These are phyloP conservation scores for Papilio polytes DNA, from an alignment of 1,140 invertebrate genomes.

Conservation along the genomic window DNA sequence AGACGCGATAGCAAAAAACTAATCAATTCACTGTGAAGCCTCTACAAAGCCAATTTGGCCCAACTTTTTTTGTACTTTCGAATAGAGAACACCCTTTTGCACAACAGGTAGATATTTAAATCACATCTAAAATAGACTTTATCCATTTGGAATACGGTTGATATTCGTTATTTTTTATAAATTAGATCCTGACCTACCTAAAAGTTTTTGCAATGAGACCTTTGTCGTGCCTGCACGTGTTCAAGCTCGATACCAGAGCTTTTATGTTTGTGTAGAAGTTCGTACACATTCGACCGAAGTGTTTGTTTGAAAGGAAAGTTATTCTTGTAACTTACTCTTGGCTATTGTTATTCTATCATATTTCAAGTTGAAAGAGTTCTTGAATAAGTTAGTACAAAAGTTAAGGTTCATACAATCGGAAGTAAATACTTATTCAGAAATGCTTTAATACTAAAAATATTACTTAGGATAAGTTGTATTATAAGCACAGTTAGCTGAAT, in stretches of 20 bases:
- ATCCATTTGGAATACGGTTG: slow-evolving; percentile 21
- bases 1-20: slow-evolving; percentile 25
- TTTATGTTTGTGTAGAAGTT: slow-evolving; percentile 40
- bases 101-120: slow-evolving; percentile 52
- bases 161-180: background rate
- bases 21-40: slow-evolving; percentile 36
- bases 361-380: background rate
- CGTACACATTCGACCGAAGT: slow-evolving; percentile 19
- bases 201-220: slow-evolving; percentile 36
- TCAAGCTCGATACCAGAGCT: slow-evolving; percentile 8
- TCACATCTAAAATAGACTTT: slow-evolving; percentile 27
- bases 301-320: slow-evolving; percentile 27
- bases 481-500: too few species aligned
- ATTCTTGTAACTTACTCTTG: slow-evolving; percentile 46
- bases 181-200: slow-evolving; percentile 35
- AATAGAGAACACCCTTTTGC: slow-evolving; percentile 51
- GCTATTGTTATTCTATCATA: slow-evolving; percentile 34
- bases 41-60: slow-evolving; percentile 35
- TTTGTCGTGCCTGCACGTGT: slow-evolving; percentile 35
- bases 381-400: background rate
- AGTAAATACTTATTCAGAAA: background rate
- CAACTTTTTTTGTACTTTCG: slow-evolving; percentile 38
- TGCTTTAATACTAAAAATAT: too few species aligned
- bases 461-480: too few species aligned
- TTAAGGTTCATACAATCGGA: background rate